These are phyloP conservation scores for Drosophila serrata DNA, from an alignment of 1,140 invertebrate species.

Conservation along the genomic window DNA sequence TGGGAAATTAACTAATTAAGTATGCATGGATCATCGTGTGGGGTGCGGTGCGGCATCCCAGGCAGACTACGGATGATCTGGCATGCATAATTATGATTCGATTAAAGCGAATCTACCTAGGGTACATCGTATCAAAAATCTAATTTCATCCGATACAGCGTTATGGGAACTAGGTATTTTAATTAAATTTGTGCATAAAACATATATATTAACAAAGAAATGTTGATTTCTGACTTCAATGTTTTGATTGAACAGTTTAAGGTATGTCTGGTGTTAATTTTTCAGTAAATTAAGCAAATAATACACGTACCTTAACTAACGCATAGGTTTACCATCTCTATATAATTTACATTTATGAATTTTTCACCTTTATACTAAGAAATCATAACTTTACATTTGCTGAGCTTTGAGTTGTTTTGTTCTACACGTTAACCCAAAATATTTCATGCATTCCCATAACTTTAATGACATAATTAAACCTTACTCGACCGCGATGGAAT, in stretches of 20 bases:
- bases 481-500: not conserved
- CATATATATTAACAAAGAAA: not conserved
- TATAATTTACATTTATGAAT: not conserved
- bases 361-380: not conserved
- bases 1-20: constrained; percentile 69
- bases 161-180: not conserved
- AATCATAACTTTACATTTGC: not conserved
- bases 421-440: not conserved
- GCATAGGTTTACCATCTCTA: too few relatives aligned
- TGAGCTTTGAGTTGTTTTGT: not conserved
- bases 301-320: not conserved
- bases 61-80: constrained; percentile 26
- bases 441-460: not conserved
- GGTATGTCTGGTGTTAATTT: too few relatives aligned
- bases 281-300: too few relatives aligned
- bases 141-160: not conserved
- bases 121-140: not conserved
- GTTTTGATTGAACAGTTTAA: not conserved
- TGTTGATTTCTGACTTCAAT: not conserved
- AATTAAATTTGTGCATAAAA: not conserved
- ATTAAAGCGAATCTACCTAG: not conserved
- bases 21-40: constrained; percentile 58
- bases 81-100: constrained; percentile 65
- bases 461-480: constrained; percentile 12
- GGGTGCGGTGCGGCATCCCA: constrained; percentile 32